Conservation (phyloP, 2,113 vertebrate genomes). For the Hippolais icterina region DNA sequence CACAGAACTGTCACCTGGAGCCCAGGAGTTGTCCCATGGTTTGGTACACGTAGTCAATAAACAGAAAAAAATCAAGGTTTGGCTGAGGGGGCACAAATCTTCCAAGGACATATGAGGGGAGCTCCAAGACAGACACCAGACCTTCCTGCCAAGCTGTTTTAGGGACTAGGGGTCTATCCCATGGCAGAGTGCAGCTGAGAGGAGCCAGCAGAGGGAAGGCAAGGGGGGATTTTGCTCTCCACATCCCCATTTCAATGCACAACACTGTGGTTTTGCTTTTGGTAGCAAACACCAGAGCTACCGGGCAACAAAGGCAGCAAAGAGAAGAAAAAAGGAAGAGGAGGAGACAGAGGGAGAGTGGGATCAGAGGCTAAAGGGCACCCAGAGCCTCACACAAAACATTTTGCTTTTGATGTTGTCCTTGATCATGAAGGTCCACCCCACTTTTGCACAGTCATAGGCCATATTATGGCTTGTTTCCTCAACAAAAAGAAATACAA, state of each 20-base stretch:
- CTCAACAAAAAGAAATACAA: background rate
- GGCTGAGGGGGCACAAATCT: background rate
- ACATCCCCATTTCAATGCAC: fast-evolving
- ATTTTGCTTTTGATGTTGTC: constrained; percentile 23
- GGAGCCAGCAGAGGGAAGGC: background rate
- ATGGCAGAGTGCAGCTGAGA: background rate
- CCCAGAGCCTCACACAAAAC: background rate
- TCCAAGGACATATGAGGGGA: fast-evolving
- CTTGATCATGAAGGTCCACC: constrained; percentile 7
- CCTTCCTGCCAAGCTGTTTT: fast-evolving
- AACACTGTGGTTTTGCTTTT: fast-evolving
- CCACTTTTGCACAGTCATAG: background rate
- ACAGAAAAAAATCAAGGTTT: background rate
- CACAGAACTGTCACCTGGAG: background rate
- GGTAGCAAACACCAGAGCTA: background rate
- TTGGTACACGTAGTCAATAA: background rate
- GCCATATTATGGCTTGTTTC: background rate
- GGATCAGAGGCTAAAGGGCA: background rate
- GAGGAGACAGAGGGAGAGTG: background rate
- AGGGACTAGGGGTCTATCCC: fast-evolving
- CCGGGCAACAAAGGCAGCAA: background rate
- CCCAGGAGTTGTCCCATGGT: background rate
- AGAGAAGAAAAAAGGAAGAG: background rate
- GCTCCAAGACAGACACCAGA: background rate
- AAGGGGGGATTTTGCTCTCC: background rate